These are phyloP conservation scores for Antidorcas marsupialis DNA, from an alignment of 2,113 vertebrate species.

Conservation along the genomic window DNA sequence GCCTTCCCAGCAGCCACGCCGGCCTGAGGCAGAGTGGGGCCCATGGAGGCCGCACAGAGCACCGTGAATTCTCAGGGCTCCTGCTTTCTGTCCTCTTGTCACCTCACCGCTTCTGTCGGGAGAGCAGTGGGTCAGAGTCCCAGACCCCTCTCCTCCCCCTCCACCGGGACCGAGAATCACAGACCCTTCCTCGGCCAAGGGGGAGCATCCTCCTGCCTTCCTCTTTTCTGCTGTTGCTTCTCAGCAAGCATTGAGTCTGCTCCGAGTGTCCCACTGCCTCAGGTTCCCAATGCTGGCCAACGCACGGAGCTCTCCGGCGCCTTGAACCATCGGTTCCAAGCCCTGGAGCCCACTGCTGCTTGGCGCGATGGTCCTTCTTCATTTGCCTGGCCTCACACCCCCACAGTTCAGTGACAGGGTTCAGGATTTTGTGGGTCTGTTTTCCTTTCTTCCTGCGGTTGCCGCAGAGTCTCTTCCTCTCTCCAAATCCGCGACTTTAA, in stretches of 20 bases:
- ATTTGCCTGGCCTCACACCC: constrained; percentile 6
- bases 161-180: not conserved
- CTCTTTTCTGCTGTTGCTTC: constrained; percentile 17
- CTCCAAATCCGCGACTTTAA: constrained; percentile 70
- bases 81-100: constrained; percentile 63
- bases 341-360: constrained; percentile 23
- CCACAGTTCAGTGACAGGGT: constrained; percentile 39
- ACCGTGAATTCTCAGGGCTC: constrained; percentile 68
- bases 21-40: not conserved
- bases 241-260: constrained; percentile 16
- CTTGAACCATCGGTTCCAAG: not conserved
- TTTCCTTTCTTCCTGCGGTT: constrained; percentile 63
- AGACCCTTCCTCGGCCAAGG: not conserved
- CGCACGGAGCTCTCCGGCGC: constrained; percentile 26
- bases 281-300: constrained; percentile 46
- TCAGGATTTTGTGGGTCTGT: constrained; percentile 48
- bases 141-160: not conserved
- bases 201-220: not conserved
- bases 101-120: constrained; percentile 12
- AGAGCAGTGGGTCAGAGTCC: constrained; percentile 22
- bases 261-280: constrained; percentile 55
- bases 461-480: constrained; percentile 63
- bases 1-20: not conserved
- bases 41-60: not conserved
- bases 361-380: not conserved